Evolutionary conservation across 2,113 vertebrate genomes (phyloP).

Genomic region (Ictalurus punctatus): DNA sequence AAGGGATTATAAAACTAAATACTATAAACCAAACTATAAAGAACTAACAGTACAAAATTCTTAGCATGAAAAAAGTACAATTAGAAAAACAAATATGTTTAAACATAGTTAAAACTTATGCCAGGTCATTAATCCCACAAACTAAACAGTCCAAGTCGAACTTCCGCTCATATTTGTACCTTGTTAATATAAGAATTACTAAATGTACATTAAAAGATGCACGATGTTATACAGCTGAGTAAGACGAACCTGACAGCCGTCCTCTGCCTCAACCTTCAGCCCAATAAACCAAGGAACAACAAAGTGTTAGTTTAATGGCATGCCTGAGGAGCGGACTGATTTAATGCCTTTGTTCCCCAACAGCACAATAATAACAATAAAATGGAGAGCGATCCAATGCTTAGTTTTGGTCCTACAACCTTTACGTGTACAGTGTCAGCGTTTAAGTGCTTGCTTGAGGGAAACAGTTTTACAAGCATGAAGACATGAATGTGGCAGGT

Average conservation of each 20-base stretch:
- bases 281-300: slow-evolving; percentile 62
- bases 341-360: slow-evolving; percentile 79
- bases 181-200: neutral
- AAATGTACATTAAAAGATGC: slow-evolving; percentile 37
- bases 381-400: slow-evolving; percentile 84
- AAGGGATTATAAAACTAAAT: slow-evolving; percentile 15
- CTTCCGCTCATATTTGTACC: neutral
- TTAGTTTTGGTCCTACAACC: slow-evolving; percentile 85
- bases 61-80: neutral
- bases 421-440: slow-evolving; percentile 82
- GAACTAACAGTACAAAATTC: neutral
- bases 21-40: neutral
- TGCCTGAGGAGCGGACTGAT: slow-evolving; percentile 88
- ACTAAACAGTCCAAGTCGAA: neutral
- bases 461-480: slow-evolving; percentile 82
- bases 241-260: slow-evolving; percentile 63
- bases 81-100: slow-evolving; percentile 2
- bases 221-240: slow-evolving; percentile 62
- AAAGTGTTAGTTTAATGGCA: slow-evolving; percentile 78
- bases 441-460: slow-evolving; percentile 87
- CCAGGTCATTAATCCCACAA: neutral
- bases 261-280: slow-evolving; percentile 62
- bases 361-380: slow-evolving; percentile 88
- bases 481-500: slow-evolving; percentile 79
- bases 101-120: neutral